phyloP scores from a whole-genome alignment of 2,797 vertebrate species.

The Arctocebus calabarensis region DNA sequence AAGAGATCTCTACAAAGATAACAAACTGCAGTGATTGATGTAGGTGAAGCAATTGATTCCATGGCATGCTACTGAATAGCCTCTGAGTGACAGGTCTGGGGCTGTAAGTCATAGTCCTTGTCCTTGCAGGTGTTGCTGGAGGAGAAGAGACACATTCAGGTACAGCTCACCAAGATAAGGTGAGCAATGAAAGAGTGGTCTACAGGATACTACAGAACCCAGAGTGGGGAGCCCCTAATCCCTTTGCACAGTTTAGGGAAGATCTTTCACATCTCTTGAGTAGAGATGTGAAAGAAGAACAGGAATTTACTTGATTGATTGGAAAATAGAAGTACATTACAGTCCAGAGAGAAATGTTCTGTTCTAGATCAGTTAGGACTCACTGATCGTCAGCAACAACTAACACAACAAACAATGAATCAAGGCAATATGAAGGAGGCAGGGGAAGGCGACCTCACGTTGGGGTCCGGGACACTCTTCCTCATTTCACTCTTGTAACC shows the following conservation, averaged over 20 bases:
- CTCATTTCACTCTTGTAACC: neutral
- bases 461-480: no score
- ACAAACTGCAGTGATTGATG: neutral
- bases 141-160: neutral
- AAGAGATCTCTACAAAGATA: neutral
- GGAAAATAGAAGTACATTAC: neutral
- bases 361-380: neutral
- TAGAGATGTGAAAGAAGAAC: neutral
- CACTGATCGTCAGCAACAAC: neutral
- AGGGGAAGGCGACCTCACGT: accelerated
- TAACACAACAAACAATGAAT: neutral
- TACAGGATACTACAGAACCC: neutral
- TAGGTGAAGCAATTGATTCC: neutral
- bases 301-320: neutral
- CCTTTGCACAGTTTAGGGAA: neutral
- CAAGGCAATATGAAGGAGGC: no score
- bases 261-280: neutral
- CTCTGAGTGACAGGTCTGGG: neutral
- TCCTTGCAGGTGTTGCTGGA: neutral
- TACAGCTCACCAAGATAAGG: neutral
- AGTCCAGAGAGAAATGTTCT: neutral
- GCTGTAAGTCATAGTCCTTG: neutral
- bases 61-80: neutral
- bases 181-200: neutral
- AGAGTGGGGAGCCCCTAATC: neutral